Percentiles rank a stretch among this genome's conserved stretches.
Conservation (phyloP, 2,113 vertebrate genomes). For the Gallinago media region DNA sequence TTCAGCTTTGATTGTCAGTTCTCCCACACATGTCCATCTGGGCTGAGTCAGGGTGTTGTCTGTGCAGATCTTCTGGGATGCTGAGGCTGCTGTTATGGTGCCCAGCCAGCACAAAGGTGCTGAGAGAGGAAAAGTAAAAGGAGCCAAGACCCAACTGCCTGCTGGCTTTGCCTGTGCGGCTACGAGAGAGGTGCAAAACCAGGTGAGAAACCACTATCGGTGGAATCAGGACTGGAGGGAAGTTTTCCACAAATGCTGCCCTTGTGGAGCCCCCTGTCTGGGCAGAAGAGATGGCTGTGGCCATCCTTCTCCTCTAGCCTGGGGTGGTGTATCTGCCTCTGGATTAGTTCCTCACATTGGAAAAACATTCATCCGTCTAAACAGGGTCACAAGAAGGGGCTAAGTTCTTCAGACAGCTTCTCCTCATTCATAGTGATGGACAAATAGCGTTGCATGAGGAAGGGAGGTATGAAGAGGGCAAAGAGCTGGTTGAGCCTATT, state of each 20-base stretch:
- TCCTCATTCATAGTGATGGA: not conserved
- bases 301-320: not conserved
- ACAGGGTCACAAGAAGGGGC: not conserved
- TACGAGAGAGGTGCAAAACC: not conserved
- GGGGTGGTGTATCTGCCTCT: not conserved
- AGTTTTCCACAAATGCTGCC: not conserved
- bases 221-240: not conserved
- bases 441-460: rapidly evolving
- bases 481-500: not conserved
- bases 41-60: not conserved
- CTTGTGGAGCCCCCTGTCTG: not conserved
- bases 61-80: not conserved
- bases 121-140: not conserved
- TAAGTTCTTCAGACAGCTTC: not conserved
- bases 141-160: not conserved
- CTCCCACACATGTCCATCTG: not conserved
- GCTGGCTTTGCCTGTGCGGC: not conserved
- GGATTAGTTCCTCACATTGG: not conserved
- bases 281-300: not conserved
- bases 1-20: not conserved
- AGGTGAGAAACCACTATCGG: not conserved
- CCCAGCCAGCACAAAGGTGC: not conserved
- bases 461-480: not conserved
- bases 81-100: not conserved
- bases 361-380: not conserved